Evolutionary conservation across 1,140 invertebrate species (phyloP), one percentile per base, ranked within the genome.

Genomic region (Kradibia gibbosae): DNA sequence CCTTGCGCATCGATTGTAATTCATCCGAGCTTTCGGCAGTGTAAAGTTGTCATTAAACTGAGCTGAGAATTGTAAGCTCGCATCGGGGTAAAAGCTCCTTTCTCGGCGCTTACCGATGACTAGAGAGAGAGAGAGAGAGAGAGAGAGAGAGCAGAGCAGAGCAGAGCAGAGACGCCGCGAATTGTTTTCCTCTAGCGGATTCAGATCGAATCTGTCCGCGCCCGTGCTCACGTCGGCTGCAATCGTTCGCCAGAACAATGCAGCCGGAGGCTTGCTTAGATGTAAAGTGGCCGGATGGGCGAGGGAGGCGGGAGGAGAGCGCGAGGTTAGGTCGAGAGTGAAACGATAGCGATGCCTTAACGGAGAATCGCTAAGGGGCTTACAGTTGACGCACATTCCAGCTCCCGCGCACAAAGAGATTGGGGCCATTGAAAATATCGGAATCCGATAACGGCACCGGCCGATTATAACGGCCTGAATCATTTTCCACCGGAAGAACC

Each of bases 391-490:
- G 15, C 10, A 17, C 5, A 22, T 22, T 20, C 15, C 15, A 53
- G 50, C 5, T 53, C 15, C 5, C 15, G 50, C 5, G 15, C 15
- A 53, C 50, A 53, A 53, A 53, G 50, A 53, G 22, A 53, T 53
- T 22, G 50, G 3, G 48, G 5, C 13, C 78, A 72, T 62, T 80
- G 71, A 48, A 80, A 73, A 74, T 80, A 80, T 80, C 70, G 71
- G 62, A 73, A 80, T 80, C 78, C 78, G 78, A 80, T 80, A 80
- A 80, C 71, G 55, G 53, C 5, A 53, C 22, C 20, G 15, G 50
- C 76, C 31, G 15, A 11, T 13, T 25, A 25, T 71, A 78, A 80
- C 70, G 78, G 39, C 1, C 53, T 53, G 70, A 73, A 73, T 73
- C 25, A 73, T 73, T 73, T 73, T 73, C 71, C 31, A 20, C 22